Evolutionary conservation across 2,888 invertebrate species (phyloP), one percentile per base, ranked within the genome.

Genomic region (Silvanus unidentatus): DNA sequence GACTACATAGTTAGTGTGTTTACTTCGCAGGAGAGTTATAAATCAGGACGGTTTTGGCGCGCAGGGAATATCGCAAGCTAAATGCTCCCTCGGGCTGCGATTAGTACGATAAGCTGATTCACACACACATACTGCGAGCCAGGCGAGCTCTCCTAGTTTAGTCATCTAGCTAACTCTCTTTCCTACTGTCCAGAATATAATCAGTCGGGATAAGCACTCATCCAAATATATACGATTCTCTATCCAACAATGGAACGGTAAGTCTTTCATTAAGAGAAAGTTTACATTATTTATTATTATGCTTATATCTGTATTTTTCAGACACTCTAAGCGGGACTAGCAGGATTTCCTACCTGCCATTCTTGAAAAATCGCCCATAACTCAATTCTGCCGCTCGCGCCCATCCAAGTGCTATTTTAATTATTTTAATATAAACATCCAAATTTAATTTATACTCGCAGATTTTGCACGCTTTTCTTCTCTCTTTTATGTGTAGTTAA

Each of bases 81-180:
- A 65, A 63, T 63, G 63, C 60, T 65, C 65, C 64, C 65, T 47
- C 44, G 65, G 60, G 65, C 51, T 47, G 52, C 61, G 65, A 65
- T 65, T 64, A 64, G 63, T 55, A 51, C 56, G 63, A 63, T 64
- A 65, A 63, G 60, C 61, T 55, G 59, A 59, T 60, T 59, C 60
- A 55, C 59, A 52, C 39, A 16, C 12, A 15, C n/a, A 12, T 32
- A 2, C 3, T 15, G 13, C 4, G 22, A 8, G 42, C 35, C 36
- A 13, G 34, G 16, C n/a, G 34, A 28, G 16, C 16, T 15, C 40
- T 35, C 1, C 16, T 38, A 16, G 41, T 35, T 22, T 27, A 15
- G 22, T 40, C 42, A 40, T 16, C 44, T 29, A 35, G 40, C 35
- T 16, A 13, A 32, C 44, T 29, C 29, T 44, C 22, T 39, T 43